Evolutionary conservation across 1,140 invertebrate species (phyloP).

Genomic region (Drosophila ogumai): DNA sequence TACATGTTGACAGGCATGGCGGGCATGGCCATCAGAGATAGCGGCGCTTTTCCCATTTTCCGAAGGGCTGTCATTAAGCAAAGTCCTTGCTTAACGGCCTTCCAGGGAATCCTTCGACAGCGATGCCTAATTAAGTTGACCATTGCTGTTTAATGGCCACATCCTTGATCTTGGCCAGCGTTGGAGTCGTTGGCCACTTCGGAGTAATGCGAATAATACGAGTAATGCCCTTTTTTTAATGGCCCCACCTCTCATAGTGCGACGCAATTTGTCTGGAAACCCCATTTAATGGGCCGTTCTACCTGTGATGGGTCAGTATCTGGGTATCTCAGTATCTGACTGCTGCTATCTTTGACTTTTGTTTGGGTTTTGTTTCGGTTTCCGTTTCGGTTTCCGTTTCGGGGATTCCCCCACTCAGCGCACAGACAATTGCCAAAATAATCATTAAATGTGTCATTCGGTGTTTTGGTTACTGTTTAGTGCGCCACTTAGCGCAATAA

Average conservation of each 20-base stretch:
- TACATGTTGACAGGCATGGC: slow-evolving; percentile 56
- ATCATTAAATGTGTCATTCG: slow-evolving; percentile 14
- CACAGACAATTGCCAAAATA: background rate
- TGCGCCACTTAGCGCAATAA: background rate
- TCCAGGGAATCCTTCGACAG: slow-evolving; percentile 5
- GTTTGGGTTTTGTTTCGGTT: slow-evolving; percentile 11
- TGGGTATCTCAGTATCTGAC: slow-evolving; percentile 20
- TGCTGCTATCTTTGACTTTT: slow-evolving; percentile 11
- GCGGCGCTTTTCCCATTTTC: slow-evolving; percentile 12
- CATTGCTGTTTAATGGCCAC: slow-evolving; percentile 37
- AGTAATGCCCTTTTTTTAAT: slow-evolving; percentile 43
- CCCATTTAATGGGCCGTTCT: slow-evolving; percentile 23
- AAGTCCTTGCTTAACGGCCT: slow-evolving; percentile 27
- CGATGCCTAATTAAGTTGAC: slow-evolving; percentile 39
- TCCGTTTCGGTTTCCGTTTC: slow-evolving; percentile 2
- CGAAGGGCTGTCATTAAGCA: slow-evolving; percentile 68
- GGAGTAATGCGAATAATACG: slow-evolving; percentile 28
- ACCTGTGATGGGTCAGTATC: slow-evolving; percentile 20
- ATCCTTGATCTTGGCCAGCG: slow-evolving; percentile 50
- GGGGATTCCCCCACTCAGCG: slow-evolving; percentile 24
- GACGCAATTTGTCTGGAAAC: slow-evolving; percentile 25
- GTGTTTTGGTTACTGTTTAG: slow-evolving; percentile 10
- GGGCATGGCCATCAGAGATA: slow-evolving; percentile 72
- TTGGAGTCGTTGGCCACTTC: slow-evolving; percentile 17
- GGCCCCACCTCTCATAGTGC: slow-evolving; percentile 19